A percentile compares a stretch with the other conserved stretches of the same genome.
phyloP scores from a whole-genome alignment of 2,113 vertebrate species.

The Rhinoderma darwinii region DNA sequence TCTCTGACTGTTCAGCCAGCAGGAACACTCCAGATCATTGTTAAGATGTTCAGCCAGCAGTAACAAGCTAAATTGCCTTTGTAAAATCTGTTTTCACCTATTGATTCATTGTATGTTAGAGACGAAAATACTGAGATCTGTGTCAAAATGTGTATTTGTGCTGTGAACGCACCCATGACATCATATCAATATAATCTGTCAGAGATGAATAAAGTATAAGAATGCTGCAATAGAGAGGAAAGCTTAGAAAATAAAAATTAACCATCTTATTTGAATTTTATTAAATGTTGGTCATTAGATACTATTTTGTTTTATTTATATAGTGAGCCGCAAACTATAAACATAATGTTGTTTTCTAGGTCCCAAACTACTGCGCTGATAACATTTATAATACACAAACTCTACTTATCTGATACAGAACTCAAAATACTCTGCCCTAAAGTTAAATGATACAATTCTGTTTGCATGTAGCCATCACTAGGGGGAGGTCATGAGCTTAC shows the following conservation, averaged over 20 bases:
- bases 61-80: constrained; percentile 54
- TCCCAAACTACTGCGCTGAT: too few species aligned
- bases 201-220: neutral
- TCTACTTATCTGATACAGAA: too few species aligned
- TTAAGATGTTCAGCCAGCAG: constrained; percentile 55
- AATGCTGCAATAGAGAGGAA: neutral
- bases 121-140: constrained; percentile 9
- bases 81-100: constrained; percentile 50
- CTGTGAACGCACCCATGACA: neutral
- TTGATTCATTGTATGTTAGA: constrained; percentile 34
- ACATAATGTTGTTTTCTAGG: too few species aligned
- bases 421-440: too few species aligned
- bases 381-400: too few species aligned
- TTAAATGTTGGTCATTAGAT: neutral
- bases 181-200: neutral
- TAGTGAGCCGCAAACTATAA: too few species aligned
- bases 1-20: constrained; percentile 38
- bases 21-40: constrained; percentile 54
- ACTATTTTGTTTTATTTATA: neutral
- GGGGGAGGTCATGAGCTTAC: too few species aligned
- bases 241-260: neutral
- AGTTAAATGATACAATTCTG: too few species aligned
- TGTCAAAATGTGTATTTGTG: constrained; percentile 30
- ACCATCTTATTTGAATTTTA: neutral
- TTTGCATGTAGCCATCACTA: too few species aligned